These are phyloP conservation scores for Acleris literana DNA, from an alignment of 2,888 invertebrate species.

Conservation along the genomic window DNA sequence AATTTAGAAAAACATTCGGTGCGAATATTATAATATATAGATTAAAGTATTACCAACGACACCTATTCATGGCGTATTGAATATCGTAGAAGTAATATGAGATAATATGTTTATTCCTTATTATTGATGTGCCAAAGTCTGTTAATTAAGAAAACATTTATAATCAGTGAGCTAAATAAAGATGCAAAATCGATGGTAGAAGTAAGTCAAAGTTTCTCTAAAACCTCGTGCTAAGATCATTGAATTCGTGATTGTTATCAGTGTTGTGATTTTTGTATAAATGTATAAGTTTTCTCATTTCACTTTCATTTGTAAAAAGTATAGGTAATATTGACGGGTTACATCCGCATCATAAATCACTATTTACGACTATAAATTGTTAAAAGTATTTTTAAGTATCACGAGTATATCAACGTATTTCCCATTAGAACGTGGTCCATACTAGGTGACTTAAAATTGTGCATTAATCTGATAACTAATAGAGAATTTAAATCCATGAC, in stretches of 20 bases:
- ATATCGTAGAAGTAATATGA: slow-evolving; percentile 22
- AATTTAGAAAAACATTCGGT: slow-evolving; percentile 32
- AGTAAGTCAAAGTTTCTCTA: slow-evolving; percentile 47
- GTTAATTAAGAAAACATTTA: slow-evolving; percentile 50
- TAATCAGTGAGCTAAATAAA: slow-evolving; percentile 44
- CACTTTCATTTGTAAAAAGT: slow-evolving; percentile 44
- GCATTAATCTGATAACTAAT: slow-evolving; percentile 77
- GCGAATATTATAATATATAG: slow-evolving; percentile 11
- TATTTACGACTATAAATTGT: slow-evolving; percentile 45
- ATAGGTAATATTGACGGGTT: slow-evolving; percentile 51
- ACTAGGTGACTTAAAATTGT: slow-evolving; percentile 82
- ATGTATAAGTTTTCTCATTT: slow-evolving; percentile 37
- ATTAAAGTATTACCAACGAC: slow-evolving; percentile 27
- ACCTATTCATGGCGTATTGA: slow-evolving; percentile 20
- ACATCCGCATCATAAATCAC: slow-evolving; percentile 43
- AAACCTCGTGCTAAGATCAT: slow-evolving; percentile 45
- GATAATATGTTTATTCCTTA: slow-evolving; percentile 56
- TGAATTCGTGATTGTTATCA: slow-evolving; percentile 52
- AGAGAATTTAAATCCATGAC: slow-evolving; percentile 60
- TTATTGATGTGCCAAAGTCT: slow-evolving; percentile 60
- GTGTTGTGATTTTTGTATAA: slow-evolving; percentile 63
- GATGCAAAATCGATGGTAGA: slow-evolving; percentile 51
- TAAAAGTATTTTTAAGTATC: slow-evolving; percentile 41
- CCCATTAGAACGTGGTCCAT: slow-evolving; percentile 81
- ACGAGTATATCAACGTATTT: slow-evolving; percentile 45